Percentiles rank a stretch among this genome's conserved stretches.
These are phyloP conservation scores for Lasius fuliginosus DNA, from an alignment of 2,888 invertebrate genomes.

Conservation along the genomic window DNA sequence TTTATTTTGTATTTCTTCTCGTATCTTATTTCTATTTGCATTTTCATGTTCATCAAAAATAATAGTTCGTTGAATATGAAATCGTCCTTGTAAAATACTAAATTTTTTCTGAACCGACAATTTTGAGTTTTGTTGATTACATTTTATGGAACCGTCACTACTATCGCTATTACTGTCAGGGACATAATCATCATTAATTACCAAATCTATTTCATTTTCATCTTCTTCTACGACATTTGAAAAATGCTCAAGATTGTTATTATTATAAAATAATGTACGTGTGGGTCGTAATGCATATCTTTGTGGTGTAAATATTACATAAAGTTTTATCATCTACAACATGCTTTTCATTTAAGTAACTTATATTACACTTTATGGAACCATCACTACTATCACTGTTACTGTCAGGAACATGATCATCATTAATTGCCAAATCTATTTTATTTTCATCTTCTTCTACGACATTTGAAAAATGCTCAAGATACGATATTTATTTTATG, in stretches of 20 bases:
- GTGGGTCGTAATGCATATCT: not conserved
- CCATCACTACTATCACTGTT: not conserved
- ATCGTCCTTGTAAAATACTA: conserved; percentile 5
- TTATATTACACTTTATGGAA: not conserved
- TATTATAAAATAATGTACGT: not conserved
- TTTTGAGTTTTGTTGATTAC: conserved; percentile 1
- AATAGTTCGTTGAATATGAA: conserved; percentile 9
- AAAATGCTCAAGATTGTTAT: not conserved
- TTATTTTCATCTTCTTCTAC: not conserved
- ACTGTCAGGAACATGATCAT: not conserved
- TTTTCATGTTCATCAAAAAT: conserved; percentile 9
- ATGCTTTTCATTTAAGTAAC: not conserved
- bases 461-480: not conserved
- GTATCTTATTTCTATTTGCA: not conserved
- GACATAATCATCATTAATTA: not conserved
- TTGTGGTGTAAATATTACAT: conserved; percentile 1
- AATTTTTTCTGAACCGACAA: conserved; percentile 1
- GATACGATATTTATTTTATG: not conserved
- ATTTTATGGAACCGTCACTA: conserved; percentile 1
- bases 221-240: not conserved
- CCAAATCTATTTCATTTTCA: not conserved
- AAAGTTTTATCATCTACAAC: not conserved
- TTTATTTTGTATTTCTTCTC: not conserved
- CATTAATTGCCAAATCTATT: not conserved
- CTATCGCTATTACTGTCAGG: not conserved